Evolutionary conservation across 2,113 vertebrate species (phyloP), one percentile per base, ranked within the genome.

Genomic region (Myrmecobius fasciatus): DNA sequence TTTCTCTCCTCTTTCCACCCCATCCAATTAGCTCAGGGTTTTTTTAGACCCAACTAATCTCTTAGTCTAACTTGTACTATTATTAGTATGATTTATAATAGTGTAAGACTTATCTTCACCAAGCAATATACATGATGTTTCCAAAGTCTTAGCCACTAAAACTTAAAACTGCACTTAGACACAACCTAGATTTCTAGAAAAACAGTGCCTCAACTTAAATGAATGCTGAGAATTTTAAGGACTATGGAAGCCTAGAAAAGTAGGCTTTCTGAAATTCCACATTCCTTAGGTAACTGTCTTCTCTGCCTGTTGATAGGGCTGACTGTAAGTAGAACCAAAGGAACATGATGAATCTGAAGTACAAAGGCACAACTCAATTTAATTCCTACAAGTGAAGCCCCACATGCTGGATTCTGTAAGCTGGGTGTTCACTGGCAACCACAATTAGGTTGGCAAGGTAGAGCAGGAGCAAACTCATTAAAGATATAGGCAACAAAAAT

Each of bases 241-340:
- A 43, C 22, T 75, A 20, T 83, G n/a, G 17, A 43, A 83, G 17
- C 36, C 14, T 22, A 83, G 36, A 83, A 83, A 75, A 20, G 1
- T 36, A 83, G 67, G 67, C 36, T 83, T 83, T 67, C 17, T n/a
- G 36, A 83, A 83, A 83, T 83, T 83, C 67, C 6, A 43, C 67
- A 8, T 26, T 94, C 90, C 48, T 24, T 43, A 89, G 60, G 88
- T 89, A 94, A 67, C 24, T 54, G 2, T 89, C 56, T 91, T 36
- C 47, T 91, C 75, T 93, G 95, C 2, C 5, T 91, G 49, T 46
- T 28, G 93, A 47, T 67, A 95, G 95, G 25, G 14, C 56, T 89
- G 46, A 94, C 0, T 0, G 26, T 89, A 83, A 54, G 51, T 92
- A 54, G 94, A 96, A 96, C 54, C 48, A 95, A 92, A 36, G 89